These are phyloP conservation scores for Holocentrus rufus DNA, from an alignment of 2,797 vertebrate species.

Conservation along the genomic window DNA sequence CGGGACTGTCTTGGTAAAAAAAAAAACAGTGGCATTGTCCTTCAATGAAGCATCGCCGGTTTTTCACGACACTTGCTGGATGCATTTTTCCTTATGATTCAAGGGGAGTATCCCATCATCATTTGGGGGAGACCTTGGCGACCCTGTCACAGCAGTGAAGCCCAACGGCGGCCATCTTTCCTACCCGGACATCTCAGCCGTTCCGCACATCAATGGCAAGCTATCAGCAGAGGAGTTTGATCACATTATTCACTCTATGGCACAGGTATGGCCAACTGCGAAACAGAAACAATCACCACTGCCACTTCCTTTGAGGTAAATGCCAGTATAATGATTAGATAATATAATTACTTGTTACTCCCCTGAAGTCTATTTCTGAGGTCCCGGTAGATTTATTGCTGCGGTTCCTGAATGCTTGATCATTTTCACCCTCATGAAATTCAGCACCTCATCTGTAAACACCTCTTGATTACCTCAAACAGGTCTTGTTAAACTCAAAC, in stretches of 20 bases:
- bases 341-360: background rate
- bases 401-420: background rate
- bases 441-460: slow-evolving; percentile 12
- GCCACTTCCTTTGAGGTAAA: background rate
- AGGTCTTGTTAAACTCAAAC: slow-evolving; percentile 9
- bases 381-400: background rate
- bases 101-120: slow-evolving; percentile 77
- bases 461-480: slow-evolving; percentile 21
- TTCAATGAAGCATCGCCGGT: background rate
- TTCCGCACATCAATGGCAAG: slow-evolving; percentile 81
- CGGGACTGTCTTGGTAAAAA: slow-evolving; percentile 1
- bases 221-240: slow-evolving; percentile 86
- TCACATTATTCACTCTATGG: slow-evolving; percentile 89
- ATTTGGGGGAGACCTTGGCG: slow-evolving; percentile 70
- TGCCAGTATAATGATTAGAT: background rate
- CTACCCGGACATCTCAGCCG: slow-evolving; percentile 72
- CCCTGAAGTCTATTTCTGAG: slow-evolving; percentile 3
- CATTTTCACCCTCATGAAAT: background rate
- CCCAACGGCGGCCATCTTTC: slow-evolving; percentile 83
- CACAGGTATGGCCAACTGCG: slow-evolving; percentile 84
- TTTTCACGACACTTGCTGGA: background rate
- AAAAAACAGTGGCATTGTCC: background rate
- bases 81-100: slow-evolving; percentile 27
- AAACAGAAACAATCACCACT: background rate
- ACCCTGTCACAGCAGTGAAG: slow-evolving; percentile 78